Evolutionary conservation across 2,797 vertebrate genomes (phyloP).

Genomic region (Propithecus perrieri): DNA sequence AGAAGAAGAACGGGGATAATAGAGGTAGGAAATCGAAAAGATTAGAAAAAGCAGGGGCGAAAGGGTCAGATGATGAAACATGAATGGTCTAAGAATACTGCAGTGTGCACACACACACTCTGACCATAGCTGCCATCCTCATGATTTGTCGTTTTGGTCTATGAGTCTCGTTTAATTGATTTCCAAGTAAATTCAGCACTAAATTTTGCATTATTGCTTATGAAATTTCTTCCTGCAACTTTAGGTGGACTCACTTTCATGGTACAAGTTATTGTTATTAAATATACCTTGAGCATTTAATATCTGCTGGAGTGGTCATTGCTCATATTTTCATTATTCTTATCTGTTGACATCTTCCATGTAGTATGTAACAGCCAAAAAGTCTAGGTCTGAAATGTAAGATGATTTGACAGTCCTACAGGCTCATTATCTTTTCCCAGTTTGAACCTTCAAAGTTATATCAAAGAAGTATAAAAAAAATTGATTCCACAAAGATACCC

Average conservation of each 20-base stretch:
- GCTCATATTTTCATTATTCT: constrained; percentile 2
- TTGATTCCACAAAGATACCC: constrained; percentile 39
- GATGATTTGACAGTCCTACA: constrained; percentile 40
- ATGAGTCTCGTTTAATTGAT: not conserved
- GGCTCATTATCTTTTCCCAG: not conserved
- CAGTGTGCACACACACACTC: too few species aligned
- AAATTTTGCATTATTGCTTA: not conserved
- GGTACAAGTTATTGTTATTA: not conserved
- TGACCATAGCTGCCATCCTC: not conserved
- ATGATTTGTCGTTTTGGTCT: not conserved
- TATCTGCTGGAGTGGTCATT: not conserved
- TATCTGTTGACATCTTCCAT: not conserved
- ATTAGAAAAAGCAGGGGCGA: not conserved
- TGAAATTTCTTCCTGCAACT: not conserved
- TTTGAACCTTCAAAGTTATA: constrained; percentile 39
- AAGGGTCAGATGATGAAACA: not conserved
- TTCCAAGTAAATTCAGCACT: not conserved
- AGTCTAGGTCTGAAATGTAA: constrained; percentile 7
- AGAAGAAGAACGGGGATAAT: not conserved
- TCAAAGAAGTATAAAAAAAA: constrained; percentile 52
- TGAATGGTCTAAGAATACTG: not conserved
- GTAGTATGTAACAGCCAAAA: constrained; percentile 12
- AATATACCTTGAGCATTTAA: not conserved
- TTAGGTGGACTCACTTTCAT: not conserved
- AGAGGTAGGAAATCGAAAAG: not conserved